Evolutionary conservation across 2,888 invertebrate genomes (phyloP), one percentile per base, ranked within the genome.

Genomic region (Leptopilina syphax): DNA sequence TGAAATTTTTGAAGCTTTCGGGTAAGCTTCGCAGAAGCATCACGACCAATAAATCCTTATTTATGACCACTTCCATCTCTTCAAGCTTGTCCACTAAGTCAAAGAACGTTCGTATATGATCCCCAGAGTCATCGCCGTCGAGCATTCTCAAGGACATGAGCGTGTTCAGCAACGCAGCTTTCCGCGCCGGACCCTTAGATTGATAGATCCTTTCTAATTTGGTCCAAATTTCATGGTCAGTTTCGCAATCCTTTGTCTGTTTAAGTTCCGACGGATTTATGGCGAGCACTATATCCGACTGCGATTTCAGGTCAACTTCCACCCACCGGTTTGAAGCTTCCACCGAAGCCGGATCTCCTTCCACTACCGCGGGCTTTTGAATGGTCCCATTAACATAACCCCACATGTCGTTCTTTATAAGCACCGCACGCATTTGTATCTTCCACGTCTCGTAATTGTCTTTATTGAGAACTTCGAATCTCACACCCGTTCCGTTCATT

Each of bases 111-210:
- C 41, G 77, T 4, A 44, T 12, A 27, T 67, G 18, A 13, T 78
- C 79, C 27, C 77, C 63, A 18, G 50, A 65, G 65, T 83, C 81
- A 24, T 78, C 83, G 13, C 65, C 70, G 1, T 76, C 77, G 0
- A 47, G 3, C 83, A 83, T 83, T 65, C 80, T 79, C 6, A 63
- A 27, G 7, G 78, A 73, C 1, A 81, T 81, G 8, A 83, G 60
- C 7, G 65, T 54, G 18, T 83, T 83, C 27, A 83, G 50, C 3
- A 70, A 24, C 9, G 78, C 57, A 9, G 81, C 83, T 47, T 65
- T 7, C 60, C 79, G 68, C n/a, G 80, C 83, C 44, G 81, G 83
- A 4, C 82, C 80, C 70, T 79, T 79, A 12, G 82, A 82, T 44
- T 78, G 79, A 68, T 80, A 77, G 12, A 73, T 77, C n/a, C 24